Evolutionary conservation across 2,888 invertebrate species (phyloP), one percentile per base, ranked within the genome.

Genomic region (Agelastica alni): DNA sequence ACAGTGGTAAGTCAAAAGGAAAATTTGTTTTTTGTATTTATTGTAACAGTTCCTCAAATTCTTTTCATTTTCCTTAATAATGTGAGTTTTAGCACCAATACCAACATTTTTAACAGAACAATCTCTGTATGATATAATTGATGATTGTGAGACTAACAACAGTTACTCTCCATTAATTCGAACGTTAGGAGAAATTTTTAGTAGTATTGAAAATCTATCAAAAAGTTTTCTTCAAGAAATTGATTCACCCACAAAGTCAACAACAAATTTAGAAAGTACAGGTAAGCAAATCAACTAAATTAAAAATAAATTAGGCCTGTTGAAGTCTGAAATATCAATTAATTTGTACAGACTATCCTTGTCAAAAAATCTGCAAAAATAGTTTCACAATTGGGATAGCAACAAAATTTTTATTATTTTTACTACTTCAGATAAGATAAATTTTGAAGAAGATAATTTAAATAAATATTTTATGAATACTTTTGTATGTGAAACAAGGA

Each of bases 101-200:
- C 68, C 79, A 60, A 79, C 80, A 53, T 83, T 78, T 66, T 77
- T 94, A 59, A 91, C 90, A 41, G 93, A 94, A 77, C 83, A 87
- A 58, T 84, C 84, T 58, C 79, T 95, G 46, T 81, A 84, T 68
- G 83, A 86, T 62, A 81, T 94, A 55, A 86, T 94, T 64, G 85
- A 87, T 60, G 84, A 84, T 65, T 93, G 93, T 71, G 81, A 87
- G 68, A 78, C 83, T 57, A 83, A 81, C 32, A 81, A 86, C 60
- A 81, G 83, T 51, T 90, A 88, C 69, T 84, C 89, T 37, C 83
- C 85, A 6, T 77, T 95, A 36, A 87, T 89, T 58, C 81, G 88
- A 51, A 87, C 88, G 9, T 75, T 95, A 22, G 89, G 89, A 1
- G 86, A 88, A 73, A 88, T 93, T 1, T 95, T 89, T 75, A 82